A percentile compares a stretch with the other conserved stretches of the same genome.
These are phyloP conservation scores for Drosophila pandora DNA, from an alignment of 1,140 invertebrate species.

Conservation along the genomic window DNA sequence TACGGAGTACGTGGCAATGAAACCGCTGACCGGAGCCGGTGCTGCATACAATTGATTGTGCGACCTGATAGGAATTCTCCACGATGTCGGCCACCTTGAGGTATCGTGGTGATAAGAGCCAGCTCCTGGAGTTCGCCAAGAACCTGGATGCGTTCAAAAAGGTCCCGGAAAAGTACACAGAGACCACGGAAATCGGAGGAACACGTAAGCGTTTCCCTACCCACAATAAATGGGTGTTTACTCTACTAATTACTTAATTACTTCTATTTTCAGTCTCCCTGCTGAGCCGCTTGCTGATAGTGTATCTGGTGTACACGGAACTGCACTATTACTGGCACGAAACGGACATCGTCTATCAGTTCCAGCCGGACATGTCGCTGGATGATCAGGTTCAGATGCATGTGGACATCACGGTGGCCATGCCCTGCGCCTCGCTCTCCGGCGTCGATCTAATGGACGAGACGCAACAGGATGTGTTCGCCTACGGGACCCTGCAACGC, in stretches of 20 bases:
- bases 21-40: not conserved
- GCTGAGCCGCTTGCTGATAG: conserved; percentile 90
- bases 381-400: conserved; percentile 96
- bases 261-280: conserved; percentile 88
- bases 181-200: conserved; percentile 92
- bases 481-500: conserved; percentile 92
- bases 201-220: conserved; percentile 86
- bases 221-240: not conserved
- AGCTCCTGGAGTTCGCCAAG: conserved; percentile 89
- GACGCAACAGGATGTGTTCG: conserved; percentile 94
- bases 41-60: not conserved
- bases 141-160: conserved; percentile 96
- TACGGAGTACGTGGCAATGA: conserved; percentile 25
- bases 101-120: conserved; percentile 86
- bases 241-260: not conserved
- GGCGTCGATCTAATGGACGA: conserved; percentile 97
- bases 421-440: conserved; percentile 92
- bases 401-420: conserved; percentile 97
- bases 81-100: conserved; percentile 83
- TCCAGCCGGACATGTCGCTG: conserved; percentile 94
- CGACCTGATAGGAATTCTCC: not conserved
- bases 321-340: conserved; percentile 93
- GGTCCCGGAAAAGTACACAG: conserved; percentile 92
- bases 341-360: conserved; percentile 93
- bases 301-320: conserved; percentile 92